These are phyloP conservation scores for Hippocampus comes DNA, from an alignment of 2,113 vertebrate species.

Conservation along the genomic window DNA sequence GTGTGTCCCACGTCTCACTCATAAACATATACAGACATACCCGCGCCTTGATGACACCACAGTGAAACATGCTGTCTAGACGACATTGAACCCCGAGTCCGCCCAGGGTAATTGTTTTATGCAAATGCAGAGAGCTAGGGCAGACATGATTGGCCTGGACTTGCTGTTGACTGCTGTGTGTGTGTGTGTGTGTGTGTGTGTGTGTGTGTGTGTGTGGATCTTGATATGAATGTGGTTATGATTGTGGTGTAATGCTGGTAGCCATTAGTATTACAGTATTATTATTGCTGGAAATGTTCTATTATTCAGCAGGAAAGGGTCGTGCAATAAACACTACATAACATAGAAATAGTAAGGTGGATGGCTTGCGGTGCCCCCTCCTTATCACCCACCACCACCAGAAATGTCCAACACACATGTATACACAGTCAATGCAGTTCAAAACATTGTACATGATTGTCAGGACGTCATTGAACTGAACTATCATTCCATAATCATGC, in stretches of 20 bases:
- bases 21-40: slow-evolving; percentile 18
- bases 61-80: slow-evolving; percentile 87
- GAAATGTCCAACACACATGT: neutral
- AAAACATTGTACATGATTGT: slow-evolving; percentile 37
- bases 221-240: slow-evolving; percentile 52
- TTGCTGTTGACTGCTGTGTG: slow-evolving; percentile 65
- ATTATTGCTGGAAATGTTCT: slow-evolving; percentile 68
- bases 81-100: slow-evolving; percentile 82
- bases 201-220: slow-evolving; percentile 10
- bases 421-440: neutral
- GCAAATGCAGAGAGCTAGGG: slow-evolving; percentile 80
- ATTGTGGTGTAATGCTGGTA: slow-evolving; percentile 54
- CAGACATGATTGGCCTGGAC: slow-evolving; percentile 73
- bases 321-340: slow-evolving; percentile 40
- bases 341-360: slow-evolving; percentile 34
- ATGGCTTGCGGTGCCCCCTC: slow-evolving; percentile 5
- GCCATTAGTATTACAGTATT: slow-evolving; percentile 63
- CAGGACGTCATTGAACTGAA: slow-evolving; percentile 29
- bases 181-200: slow-evolving; percentile 25
- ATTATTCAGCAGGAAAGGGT: slow-evolving; percentile 53
- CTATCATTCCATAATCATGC: slow-evolving; percentile 18
- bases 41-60: slow-evolving; percentile 77
- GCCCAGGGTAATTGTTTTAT: slow-evolving; percentile 86
- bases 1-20: slow-evolving; percentile 68
- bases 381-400: neutral